phyloP scores from a whole-genome alignment of 2,888 invertebrate species.

The Ophion costatus region DNA sequence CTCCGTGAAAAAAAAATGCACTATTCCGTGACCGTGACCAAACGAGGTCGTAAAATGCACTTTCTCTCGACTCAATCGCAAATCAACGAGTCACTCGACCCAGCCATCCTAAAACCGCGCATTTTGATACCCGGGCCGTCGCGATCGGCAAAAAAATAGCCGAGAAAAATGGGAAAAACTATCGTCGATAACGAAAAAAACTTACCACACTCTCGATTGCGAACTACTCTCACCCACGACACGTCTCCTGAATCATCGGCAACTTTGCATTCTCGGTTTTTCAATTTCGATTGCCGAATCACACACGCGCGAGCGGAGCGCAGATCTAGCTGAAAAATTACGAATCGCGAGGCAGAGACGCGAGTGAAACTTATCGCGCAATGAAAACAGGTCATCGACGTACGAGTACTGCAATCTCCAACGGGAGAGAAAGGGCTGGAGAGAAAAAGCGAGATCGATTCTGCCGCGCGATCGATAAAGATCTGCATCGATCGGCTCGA shows the following conservation, averaged over 20 bases:
- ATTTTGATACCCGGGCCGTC: background rate
- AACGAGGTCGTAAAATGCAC: background rate
- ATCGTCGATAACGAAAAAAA: background rate
- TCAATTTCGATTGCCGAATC: background rate
- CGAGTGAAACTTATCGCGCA: background rate
- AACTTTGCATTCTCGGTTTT: background rate
- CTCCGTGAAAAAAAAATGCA: background rate
- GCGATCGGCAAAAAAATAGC: background rate
- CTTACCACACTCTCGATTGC: background rate
- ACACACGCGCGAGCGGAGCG: background rate
- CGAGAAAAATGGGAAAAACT: background rate
- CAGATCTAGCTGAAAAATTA: slow-evolving; percentile 6
- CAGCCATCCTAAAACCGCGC: background rate
- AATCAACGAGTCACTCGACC: background rate
- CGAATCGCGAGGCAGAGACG: slow-evolving; percentile 4
- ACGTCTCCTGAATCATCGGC: background rate
- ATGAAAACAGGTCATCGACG: slow-evolving; percentile 14
- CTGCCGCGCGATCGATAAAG: slow-evolving; percentile 55
- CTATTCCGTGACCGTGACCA: background rate
- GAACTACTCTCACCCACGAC: background rate
- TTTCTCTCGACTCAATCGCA: background rate
- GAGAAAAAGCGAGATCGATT: slow-evolving; percentile 26
- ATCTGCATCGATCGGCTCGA: slow-evolving; percentile 64
- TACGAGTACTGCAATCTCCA: slow-evolving; percentile 39
- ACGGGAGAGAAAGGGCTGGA: slow-evolving; percentile 27